A percentile compares a stretch with the other conserved stretches of the same genome.
Evolutionary conservation across 2,888 invertebrate species (phyloP).

Genomic region (Campopleginae sp.): DNA sequence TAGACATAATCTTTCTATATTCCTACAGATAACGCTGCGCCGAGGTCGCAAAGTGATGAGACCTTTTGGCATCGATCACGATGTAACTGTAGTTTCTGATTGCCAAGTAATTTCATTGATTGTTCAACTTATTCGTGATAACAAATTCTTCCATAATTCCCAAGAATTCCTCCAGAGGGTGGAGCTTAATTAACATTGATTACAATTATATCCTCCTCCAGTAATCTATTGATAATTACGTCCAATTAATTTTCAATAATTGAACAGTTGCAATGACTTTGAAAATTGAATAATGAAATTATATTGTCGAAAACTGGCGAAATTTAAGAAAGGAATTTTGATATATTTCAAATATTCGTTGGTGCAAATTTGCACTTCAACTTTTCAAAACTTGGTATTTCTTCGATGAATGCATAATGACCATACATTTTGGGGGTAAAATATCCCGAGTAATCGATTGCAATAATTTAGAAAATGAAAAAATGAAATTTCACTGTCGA

Average conservation of each 20-base stretch:
- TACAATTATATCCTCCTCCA: neutral
- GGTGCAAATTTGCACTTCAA: too few relatives aligned
- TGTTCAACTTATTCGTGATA: conserved; percentile 13
- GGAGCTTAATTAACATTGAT: conserved; percentile 4
- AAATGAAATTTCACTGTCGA: too few relatives aligned
- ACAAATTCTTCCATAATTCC: conserved; percentile 34
- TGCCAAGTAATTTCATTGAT: conserved; percentile 39
- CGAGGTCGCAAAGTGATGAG: conserved; percentile 16
- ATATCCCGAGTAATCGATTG: too few relatives aligned
- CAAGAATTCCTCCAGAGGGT: neutral
- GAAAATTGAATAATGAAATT: too few relatives aligned
- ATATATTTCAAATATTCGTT: too few relatives aligned
- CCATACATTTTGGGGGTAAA: too few relatives aligned
- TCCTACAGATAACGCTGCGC: conserved; percentile 1
- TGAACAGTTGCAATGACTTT: too few relatives aligned
- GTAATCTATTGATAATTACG: neutral
- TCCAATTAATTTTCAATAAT: neutral
- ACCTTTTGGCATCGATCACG: conserved; percentile 22
- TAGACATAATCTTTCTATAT: neutral
- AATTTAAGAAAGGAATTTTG: too few relatives aligned
- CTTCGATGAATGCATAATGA: too few relatives aligned
- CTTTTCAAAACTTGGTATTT: too few relatives aligned
- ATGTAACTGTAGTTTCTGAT: conserved; percentile 59
- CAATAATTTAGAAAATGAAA: too few relatives aligned
- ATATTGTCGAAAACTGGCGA: too few relatives aligned